A percentile compares a stretch with the other conserved stretches of the same genome.
phyloP scores from a whole-genome alignment of 2,888 invertebrate genomes.

The Emmelina monodactyla region DNA sequence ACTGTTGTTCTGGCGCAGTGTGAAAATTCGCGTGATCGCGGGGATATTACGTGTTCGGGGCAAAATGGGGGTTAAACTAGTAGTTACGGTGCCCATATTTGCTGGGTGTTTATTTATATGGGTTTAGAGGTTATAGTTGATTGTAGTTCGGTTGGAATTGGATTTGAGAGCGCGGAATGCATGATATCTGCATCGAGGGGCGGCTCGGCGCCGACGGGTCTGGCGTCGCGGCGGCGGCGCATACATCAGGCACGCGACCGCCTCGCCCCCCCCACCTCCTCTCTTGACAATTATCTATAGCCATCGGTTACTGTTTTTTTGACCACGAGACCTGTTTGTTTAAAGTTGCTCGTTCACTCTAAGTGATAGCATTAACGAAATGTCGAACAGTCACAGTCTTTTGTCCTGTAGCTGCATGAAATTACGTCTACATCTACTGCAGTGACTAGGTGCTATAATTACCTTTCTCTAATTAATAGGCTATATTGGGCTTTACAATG shows the following conservation, averaged over 20 bases:
- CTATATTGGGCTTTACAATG: too few species aligned
- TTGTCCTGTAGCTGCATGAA: background rate
- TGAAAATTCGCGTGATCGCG: slow-evolving; percentile 1
- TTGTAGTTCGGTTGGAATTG: slow-evolving; percentile 3
- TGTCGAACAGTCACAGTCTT: background rate
- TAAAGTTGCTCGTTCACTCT: background rate
- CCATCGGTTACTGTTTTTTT: slow-evolving; percentile 41
- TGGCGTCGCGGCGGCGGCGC: slow-evolving; percentile 59
- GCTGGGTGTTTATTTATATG: too few species aligned
- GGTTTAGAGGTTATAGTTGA: background rate
- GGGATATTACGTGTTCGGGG: background rate
- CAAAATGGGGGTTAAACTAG: background rate
- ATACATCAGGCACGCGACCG: slow-evolving; percentile 60
- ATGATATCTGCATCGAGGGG: slow-evolving; percentile 61
- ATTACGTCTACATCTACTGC: too few species aligned
- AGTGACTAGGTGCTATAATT: too few species aligned
- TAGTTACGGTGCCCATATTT: too few species aligned
- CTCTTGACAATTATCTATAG: slow-evolving; percentile 48
- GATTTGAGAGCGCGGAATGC: slow-evolving; percentile 25
- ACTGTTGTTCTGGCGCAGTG: slow-evolving; percentile 1
- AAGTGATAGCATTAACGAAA: background rate
- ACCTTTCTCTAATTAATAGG: too few species aligned
- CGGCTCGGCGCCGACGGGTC: slow-evolving; percentile 59
- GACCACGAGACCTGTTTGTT: slow-evolving; percentile 20
- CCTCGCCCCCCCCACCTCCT: slow-evolving; percentile 20